Conservation (phyloP, 2,888 invertebrate species). For the Oscheius sp. region DNA sequence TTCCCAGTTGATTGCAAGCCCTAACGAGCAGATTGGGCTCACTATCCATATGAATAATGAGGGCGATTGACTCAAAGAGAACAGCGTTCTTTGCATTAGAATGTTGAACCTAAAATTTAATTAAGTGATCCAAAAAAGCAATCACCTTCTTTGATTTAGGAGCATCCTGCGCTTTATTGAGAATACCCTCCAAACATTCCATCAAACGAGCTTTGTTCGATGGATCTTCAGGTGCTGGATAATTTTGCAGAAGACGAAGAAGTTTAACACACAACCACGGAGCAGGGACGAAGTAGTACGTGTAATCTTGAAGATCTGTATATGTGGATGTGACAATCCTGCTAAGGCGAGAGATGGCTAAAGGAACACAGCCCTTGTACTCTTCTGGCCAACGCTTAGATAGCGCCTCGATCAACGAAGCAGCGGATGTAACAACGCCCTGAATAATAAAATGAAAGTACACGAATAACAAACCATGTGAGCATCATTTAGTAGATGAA, state of each 20-base stretch:
- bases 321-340: conserved; percentile 98
- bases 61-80: conserved; percentile 97
- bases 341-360: conserved; percentile 91
- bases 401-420: conserved; percentile 94
- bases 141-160: conserved; percentile 92
- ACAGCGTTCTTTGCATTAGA: conserved; percentile 99
- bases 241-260: conserved; percentile 92
- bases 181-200: conserved; percentile 83
- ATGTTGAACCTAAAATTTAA: conserved; percentile 83
- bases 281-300: conserved; percentile 99
- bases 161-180: conserved; percentile 86
- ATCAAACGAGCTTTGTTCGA: conserved; percentile 93
- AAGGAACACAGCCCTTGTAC: conserved; percentile 96
- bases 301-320: conserved; percentile 97
- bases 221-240: conserved; percentile 97
- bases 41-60: conserved; percentile 96
- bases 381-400: conserved; percentile 99
- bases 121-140: not conserved
- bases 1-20: conserved; percentile 97
- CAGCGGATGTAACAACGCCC: conserved; percentile 98
- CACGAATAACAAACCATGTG: conserved; percentile 79
- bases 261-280: conserved; percentile 99
- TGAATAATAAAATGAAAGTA: conserved; percentile 46
- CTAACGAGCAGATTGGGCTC: conserved; percentile 82
- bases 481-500: conserved; percentile 96